Evolutionary conservation across 2,113 vertebrate species (phyloP), one percentile per base, ranked within the genome.

Genomic region (Myrmecobius fasciatus): DNA sequence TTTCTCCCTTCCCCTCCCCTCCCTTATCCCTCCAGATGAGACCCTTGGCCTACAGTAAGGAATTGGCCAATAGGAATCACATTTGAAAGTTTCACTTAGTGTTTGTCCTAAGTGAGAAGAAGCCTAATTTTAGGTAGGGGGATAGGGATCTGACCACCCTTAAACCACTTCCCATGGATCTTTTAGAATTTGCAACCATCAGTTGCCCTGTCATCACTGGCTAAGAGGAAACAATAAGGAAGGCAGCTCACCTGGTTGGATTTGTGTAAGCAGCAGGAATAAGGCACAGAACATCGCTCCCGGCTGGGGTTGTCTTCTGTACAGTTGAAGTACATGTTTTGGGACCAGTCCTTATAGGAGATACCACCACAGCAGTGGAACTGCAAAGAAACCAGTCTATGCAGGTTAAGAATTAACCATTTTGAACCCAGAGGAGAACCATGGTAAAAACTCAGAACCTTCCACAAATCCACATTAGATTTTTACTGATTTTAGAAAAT

Each of bases 271-370:
- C 99, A 99, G 94, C 99, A 99, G 96, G 99, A 99, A 97, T 98
- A 99, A 89, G 99, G 99, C n/a, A 99, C 99, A 3, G 99, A 99
- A 95, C 99, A 99, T 89, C 99, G 99, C 54, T 99, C 99, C 8
- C 96, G 96, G 98, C 99, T 99, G 52, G 98, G 99, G 96, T 99
- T 99, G 12, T 98, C 95, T 0, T 95, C 12, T 0, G 98, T 98
- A 97, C 99, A 99, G 98, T 99, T 99, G 98, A 99, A 99, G 95
- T 99, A 99, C 95, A 99, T 98, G 98, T 99, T 99, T 95, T 98
- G 98, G 92, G 99, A 99, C 99, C 99, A 99, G 98, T 99, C 99
- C 8, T 97, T 99, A 97, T 99, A 99, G 2, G 99, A 98, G 75
- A 98, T 93, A 0, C 98, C 99, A 0, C 99, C 99, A 94, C 99